Evolutionary conservation across 2,797 vertebrate genomes (phyloP).

Genomic region (Darevskia mixta): DNA sequence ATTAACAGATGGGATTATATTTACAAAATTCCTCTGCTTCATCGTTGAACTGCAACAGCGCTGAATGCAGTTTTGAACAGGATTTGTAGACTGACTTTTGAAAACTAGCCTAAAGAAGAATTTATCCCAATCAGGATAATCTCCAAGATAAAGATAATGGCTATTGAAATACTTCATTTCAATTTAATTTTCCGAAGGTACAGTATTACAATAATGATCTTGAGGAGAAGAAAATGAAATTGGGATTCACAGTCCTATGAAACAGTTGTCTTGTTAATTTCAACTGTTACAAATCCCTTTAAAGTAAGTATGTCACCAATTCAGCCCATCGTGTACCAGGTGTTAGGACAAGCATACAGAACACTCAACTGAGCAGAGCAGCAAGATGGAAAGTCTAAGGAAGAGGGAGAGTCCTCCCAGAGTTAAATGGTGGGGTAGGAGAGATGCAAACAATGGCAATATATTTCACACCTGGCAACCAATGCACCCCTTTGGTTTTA

Average conservation of each 20-base stretch:
- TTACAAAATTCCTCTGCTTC: background rate
- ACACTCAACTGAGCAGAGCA: background rate
- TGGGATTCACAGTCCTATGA: background rate
- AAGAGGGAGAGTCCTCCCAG: too few relatives aligned
- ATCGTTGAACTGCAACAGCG: background rate
- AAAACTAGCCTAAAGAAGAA: background rate
- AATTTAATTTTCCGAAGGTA: background rate
- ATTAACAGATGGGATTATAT: too few relatives aligned
- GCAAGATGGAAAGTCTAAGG: background rate
- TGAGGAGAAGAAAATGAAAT: background rate
- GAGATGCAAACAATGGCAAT: too few relatives aligned
- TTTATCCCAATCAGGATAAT: background rate
- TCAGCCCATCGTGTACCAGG: background rate
- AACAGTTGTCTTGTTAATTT: background rate
- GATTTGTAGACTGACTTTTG: background rate
- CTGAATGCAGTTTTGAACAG: background rate
- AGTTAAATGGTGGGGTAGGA: too few relatives aligned
- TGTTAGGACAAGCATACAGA: background rate
- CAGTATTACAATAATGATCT: background rate
- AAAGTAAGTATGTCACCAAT: background rate
- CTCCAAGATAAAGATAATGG: background rate
- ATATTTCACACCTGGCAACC: too few relatives aligned
- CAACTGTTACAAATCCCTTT: background rate
- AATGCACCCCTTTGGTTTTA: too few relatives aligned
- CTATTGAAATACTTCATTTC: background rate